These are phyloP conservation scores for Glyptemys insculpta DNA, from an alignment of 2,797 vertebrate genomes.

Conservation along the genomic window DNA sequence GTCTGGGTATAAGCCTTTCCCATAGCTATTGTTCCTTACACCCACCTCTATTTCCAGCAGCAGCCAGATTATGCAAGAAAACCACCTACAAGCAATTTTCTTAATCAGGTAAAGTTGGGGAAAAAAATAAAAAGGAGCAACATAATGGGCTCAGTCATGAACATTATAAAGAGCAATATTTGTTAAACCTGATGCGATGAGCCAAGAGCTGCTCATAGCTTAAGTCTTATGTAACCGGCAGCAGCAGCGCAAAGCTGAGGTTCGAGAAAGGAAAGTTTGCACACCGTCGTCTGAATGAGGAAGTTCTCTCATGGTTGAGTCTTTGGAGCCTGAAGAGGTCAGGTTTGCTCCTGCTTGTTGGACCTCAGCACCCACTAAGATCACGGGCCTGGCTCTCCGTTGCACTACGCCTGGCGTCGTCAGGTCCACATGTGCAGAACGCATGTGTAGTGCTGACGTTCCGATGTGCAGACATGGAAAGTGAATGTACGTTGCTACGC, in stretches of 20 bases:
- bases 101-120: not conserved
- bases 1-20: not conserved
- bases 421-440: not conserved
- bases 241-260: not conserved
- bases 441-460: not conserved
- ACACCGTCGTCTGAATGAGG: not conserved
- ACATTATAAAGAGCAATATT: not conserved
- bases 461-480: not conserved
- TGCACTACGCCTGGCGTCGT: not conserved
- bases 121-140: not conserved
- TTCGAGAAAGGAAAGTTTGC: not conserved
- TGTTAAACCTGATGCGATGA: not conserved
- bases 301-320: not conserved
- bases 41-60: not conserved
- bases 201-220: not conserved
- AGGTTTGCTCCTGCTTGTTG: not conserved
- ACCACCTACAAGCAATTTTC: not conserved
- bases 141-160: slow-evolving; percentile 14
- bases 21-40: not conserved
- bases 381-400: not conserved
- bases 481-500: not conserved
- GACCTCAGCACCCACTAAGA: not conserved
- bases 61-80: slow-evolving; percentile 6
- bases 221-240: not conserved
- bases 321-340: not conserved